Evolutionary conservation across 2,113 vertebrate genomes (phyloP).

Genomic region (Crotalus tigris): DNA sequence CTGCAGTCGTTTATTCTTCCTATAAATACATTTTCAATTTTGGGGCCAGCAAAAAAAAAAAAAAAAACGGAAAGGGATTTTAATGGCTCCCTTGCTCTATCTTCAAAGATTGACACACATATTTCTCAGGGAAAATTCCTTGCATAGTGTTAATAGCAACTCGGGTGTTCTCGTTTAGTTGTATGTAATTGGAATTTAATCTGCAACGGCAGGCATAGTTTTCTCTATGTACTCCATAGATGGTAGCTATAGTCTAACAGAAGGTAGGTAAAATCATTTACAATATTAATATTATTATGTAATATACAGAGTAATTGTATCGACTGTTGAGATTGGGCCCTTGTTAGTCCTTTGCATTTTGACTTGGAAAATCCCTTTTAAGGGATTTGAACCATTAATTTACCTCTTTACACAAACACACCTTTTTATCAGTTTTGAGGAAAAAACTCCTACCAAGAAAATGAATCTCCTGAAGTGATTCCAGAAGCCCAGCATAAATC

Average conservation of each 20-base stretch:
- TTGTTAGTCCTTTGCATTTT: slow-evolving; percentile 53
- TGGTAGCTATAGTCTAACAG: slow-evolving; percentile 51
- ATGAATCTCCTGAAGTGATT: slow-evolving; percentile 34
- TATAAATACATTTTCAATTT: slow-evolving; percentile 52
- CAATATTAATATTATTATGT: not conserved
- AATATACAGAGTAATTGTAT: not conserved
- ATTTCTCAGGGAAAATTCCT: slow-evolving; percentile 12
- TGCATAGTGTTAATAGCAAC: slow-evolving; percentile 22
- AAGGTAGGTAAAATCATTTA: slow-evolving; percentile 49
- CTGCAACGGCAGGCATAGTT: slow-evolving; percentile 17
- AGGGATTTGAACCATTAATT: slow-evolving; percentile 32
- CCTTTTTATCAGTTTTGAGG: slow-evolving; percentile 44
- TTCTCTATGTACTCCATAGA: slow-evolving; percentile 37
- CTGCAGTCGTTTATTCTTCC: slow-evolving; percentile 51
- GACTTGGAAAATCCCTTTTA: slow-evolving; percentile 42
- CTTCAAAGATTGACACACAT: slow-evolving; percentile 51
- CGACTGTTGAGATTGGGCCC: slow-evolving; percentile 35
- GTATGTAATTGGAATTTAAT: slow-evolving; percentile 42
- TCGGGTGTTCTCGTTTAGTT: slow-evolving; percentile 36
- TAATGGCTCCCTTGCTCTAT: slow-evolving; percentile 33
- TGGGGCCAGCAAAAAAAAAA: slow-evolving; percentile 44
- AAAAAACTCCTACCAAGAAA: slow-evolving; percentile 35
- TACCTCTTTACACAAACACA: slow-evolving; percentile 39
- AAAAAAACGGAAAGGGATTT: slow-evolving; percentile 42
- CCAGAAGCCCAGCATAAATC: slow-evolving; percentile 31